phyloP scores from a whole-genome alignment of 2,888 invertebrate genomes.

The Linhomoeus sp. region DNA sequence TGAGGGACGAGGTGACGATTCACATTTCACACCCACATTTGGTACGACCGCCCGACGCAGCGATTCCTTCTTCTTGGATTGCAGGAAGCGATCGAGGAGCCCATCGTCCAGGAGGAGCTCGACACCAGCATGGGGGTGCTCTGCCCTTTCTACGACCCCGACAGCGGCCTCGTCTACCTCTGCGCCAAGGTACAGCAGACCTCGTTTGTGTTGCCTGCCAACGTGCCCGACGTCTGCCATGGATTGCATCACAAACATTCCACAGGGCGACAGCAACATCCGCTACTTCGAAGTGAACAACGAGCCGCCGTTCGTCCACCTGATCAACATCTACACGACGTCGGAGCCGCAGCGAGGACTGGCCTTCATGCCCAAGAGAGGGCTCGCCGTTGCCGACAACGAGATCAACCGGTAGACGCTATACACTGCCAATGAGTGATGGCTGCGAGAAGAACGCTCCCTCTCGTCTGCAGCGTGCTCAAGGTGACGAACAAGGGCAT shows the following conservation, averaged over 20 bases:
- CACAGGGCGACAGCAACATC: slow-evolving; percentile 82
- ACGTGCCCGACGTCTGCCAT: too few relatives aligned
- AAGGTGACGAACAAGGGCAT: slow-evolving; percentile 64
- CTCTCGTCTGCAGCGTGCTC: slow-evolving; percentile 45
- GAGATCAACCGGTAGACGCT: slow-evolving; percentile 62
- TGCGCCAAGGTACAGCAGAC: slow-evolving; percentile 49
- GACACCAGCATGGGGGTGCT: slow-evolving; percentile 47
- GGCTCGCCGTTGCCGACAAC: slow-evolving; percentile 55
- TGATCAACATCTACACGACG: slow-evolving; percentile 67
- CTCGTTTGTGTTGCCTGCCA: too few relatives aligned
- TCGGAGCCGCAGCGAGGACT: slow-evolving; percentile 65
- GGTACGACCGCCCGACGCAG: background rate
- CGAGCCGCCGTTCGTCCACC: slow-evolving; percentile 71
- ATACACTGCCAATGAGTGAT: too few relatives aligned
- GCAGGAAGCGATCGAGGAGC: slow-evolving; percentile 25
- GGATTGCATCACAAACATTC: too few relatives aligned
- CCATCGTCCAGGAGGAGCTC: slow-evolving; percentile 32
- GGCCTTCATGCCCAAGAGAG: slow-evolving; percentile 78
- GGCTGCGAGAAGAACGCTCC: too few relatives aligned
- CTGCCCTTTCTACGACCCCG: slow-evolving; percentile 76
- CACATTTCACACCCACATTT: background rate
- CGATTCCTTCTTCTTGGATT: background rate
- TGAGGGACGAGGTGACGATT: slow-evolving; percentile 41
- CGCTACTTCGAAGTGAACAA: slow-evolving; percentile 82
- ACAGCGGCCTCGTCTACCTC: slow-evolving; percentile 61